Conservation (phyloP, 1,140 invertebrate genomes). For the Pinna nobilis region DNA sequence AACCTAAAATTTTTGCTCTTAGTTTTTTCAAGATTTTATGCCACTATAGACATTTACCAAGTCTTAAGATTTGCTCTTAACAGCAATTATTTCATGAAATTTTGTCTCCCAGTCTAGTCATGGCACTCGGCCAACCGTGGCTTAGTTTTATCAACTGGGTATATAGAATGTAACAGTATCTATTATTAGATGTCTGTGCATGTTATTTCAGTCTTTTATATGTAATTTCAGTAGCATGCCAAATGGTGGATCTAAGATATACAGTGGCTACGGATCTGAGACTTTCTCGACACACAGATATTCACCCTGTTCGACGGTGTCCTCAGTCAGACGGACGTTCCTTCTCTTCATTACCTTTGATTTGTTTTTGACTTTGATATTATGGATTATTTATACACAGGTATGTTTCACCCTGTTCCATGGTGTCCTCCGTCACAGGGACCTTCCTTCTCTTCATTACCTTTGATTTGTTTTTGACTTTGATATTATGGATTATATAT, state of each 20-base stretch:
- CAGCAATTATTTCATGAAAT: too few species aligned
- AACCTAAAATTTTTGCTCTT: too few species aligned
- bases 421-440: conserved; percentile 84
- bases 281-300: not conserved
- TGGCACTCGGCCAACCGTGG: too few species aligned
- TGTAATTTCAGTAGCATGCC: not conserved
- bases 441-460: conserved; percentile 93
- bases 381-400: conserved; percentile 85
- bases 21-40: too few species aligned
- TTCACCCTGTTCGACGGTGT: conserved; percentile 76
- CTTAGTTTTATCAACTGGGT: too few species aligned
- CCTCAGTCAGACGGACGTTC: conserved; percentile 89
- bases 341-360: conserved; percentile 93
- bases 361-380: conserved; percentile 86
- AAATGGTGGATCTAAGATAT: not conserved
- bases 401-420: conserved; percentile 18
- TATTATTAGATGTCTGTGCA: too few species aligned
- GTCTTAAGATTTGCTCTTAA: too few species aligned
- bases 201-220: too few species aligned
- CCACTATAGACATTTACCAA: too few species aligned
- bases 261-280: not conserved
- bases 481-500: conserved; percentile 88
- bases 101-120: too few species aligned
- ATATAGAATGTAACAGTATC: too few species aligned
- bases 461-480: conserved; percentile 90